Conservation (phyloP, 2,888 invertebrate species). For the Alsophila aescularia region DNA sequence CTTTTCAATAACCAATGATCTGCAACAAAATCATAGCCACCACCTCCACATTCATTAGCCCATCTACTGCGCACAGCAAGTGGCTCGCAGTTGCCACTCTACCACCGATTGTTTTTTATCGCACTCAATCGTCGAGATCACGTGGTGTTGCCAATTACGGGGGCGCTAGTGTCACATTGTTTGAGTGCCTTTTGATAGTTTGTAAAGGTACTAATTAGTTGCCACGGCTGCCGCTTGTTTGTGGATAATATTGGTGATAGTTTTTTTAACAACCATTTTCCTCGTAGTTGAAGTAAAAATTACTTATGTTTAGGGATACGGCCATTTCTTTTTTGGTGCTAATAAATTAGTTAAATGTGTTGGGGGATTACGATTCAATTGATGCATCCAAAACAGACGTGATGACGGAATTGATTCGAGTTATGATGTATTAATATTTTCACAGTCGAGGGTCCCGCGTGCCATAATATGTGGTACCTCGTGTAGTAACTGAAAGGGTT, state of each 20-base stretch:
- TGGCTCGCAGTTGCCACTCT: slow-evolving; percentile 22
- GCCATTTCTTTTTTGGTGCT: too few species aligned
- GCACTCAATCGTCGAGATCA: slow-evolving; percentile 34
- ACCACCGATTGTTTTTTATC: slow-evolving; percentile 28
- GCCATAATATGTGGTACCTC: too few species aligned
- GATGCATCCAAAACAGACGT: too few species aligned
- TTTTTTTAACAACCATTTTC: slow-evolving; percentile 15
- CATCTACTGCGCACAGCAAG: slow-evolving; percentile 15
- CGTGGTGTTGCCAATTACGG: slow-evolving; percentile 38
- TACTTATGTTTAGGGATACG: too few species aligned
- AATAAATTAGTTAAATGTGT: too few species aligned
- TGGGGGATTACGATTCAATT: too few species aligned
- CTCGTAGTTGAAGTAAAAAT: background rate
- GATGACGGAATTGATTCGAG: too few species aligned
- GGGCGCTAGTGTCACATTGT: slow-evolving; percentile 21
- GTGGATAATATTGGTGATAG: slow-evolving; percentile 15
- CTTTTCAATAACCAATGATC: background rate
- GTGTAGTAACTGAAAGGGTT: too few species aligned
- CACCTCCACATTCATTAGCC: slow-evolving; percentile 24
- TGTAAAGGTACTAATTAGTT: slow-evolving; percentile 34
- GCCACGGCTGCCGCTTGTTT: slow-evolving; percentile 11
- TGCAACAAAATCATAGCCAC: background rate
- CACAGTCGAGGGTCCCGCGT: too few species aligned
- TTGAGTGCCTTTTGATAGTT: slow-evolving; percentile 23
- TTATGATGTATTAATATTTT: too few species aligned